Evolutionary conservation across 2,888 invertebrate species (phyloP).

Genomic region (Acleris sparsana): DNA sequence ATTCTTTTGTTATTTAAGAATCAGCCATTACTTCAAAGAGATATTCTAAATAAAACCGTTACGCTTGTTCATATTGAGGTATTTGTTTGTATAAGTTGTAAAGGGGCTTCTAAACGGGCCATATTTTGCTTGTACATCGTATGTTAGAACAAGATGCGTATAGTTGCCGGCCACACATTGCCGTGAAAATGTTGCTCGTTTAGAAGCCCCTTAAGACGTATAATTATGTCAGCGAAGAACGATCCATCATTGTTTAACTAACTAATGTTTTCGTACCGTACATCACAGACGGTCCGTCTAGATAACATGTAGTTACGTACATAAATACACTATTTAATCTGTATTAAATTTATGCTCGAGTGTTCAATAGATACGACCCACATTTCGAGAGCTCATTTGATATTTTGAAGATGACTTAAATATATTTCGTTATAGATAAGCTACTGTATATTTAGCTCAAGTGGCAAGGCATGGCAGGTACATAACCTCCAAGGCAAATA

Average conservation of each 20-base stretch:
- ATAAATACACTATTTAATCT: constrained; percentile 48
- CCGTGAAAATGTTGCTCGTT: no score
- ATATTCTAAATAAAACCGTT: constrained; percentile 34
- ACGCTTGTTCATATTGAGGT: constrained; percentile 33
- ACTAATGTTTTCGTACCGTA: constrained; percentile 37
- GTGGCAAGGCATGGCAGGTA: constrained; percentile 36
- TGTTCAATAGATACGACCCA: constrained; percentile 66
- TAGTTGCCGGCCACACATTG: no score
- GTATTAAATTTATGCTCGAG: constrained; percentile 56
- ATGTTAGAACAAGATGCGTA: no score
- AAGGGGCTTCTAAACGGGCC: no score
- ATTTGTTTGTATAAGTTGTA: constrained; percentile 33
- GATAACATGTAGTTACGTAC: constrained; percentile 49
- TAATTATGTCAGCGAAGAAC: constrained; percentile 37
- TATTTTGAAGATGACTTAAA: constrained; percentile 51
- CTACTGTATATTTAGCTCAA: constrained; percentile 35
- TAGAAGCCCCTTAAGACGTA: no score
- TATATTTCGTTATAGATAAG: constrained; percentile 38
- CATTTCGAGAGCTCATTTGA: constrained; percentile 56
- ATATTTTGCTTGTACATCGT: no score
- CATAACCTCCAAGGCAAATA: constrained; percentile 28
- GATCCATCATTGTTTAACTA: constrained; percentile 41
- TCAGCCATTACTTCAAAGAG: constrained; percentile 26
- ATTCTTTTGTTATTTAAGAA: constrained; percentile 17
- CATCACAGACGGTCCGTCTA: constrained; percentile 27